Evolutionary conservation across 1,140 invertebrate species (phyloP), one percentile per base, ranked within the genome.

Genomic region (Pseudoatta argentina): DNA sequence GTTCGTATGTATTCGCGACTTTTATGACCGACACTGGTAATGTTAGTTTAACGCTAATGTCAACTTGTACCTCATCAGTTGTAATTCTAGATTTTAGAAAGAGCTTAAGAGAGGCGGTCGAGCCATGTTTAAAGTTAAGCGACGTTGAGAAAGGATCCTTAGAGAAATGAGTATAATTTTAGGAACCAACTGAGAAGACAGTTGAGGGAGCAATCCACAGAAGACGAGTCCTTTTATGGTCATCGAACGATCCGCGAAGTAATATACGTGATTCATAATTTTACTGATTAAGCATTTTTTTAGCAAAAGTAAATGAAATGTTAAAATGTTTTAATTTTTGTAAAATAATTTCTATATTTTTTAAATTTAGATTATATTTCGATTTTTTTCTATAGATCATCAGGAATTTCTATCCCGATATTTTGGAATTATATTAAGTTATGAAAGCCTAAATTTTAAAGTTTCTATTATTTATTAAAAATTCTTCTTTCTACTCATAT

Each of bases 141-240:
- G 24, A 73, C 14, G 18, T 73, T 51, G 18, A 75, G 57, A 8
- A 21, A 83, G 73, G 18, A 34, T 51, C 5, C 14, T 73, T 73
- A 34, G 79, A 83, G 10, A 24, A 83, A 73, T 48, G 79, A 73
- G 39, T 75, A 44, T 44, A 61, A 83, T 83, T 83, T 83, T 83
- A 73, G 55, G 14, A 73, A 73, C 3, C 6, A 39, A 51, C n/a
- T 21, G 63, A 72, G 34, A 30, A 44, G 0, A 27, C 3, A 53
- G 4, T 24, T 4, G 1, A 75, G 55, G 14, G n/a, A 14, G 14
- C 12, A 53, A 82, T 82, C n/a, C n/a, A 21, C 14, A 59, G 77
- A 14, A 34, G 51, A 57, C 39, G 21, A 8, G 4, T 0, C 51
- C 55, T 83, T 83, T 83, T 63, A 73, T 83, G 79, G 79, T 10